Evolutionary conservation across 53 echinoderm and acorn worm species (phyloP).

Genomic region (Hippasteria phrygiana): DNA sequence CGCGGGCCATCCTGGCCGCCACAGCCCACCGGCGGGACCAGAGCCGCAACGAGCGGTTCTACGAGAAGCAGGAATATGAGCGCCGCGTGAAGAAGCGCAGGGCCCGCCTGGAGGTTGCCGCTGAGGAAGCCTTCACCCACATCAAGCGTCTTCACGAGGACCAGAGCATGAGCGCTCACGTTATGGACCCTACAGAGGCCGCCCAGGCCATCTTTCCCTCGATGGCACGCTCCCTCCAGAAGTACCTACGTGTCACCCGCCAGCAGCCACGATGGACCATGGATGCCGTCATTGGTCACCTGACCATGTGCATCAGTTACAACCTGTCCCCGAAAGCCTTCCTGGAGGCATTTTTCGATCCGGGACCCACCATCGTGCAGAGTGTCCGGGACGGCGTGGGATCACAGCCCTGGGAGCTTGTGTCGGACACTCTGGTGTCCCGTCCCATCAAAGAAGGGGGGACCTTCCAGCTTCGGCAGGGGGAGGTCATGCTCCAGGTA

Average conservation of each 20-base stretch:
- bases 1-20: constrained; percentile 95
- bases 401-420: constrained; percentile 90
- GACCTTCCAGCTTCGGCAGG: constrained; percentile 89
- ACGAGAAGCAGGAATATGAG: constrained; percentile 98
- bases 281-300: constrained; percentile 94
- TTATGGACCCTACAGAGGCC: constrained; percentile 96
- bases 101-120: constrained; percentile 83
- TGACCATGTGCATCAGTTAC: constrained; percentile 95
- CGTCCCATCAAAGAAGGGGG: constrained; percentile 87
- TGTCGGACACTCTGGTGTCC: constrained; percentile 88
- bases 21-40: constrained; percentile 87
- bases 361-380: constrained; percentile 85
- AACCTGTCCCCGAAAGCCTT: constrained; percentile 91
- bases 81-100: constrained; percentile 92
- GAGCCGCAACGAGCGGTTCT: constrained; percentile 94
- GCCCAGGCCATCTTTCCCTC: constrained; percentile 99
- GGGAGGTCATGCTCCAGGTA: constrained; percentile 87
- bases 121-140: constrained; percentile 97
- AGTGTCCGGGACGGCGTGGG: constrained; percentile 67
- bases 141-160: constrained; percentile 95
- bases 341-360: constrained; percentile 91
- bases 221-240: constrained; percentile 94
- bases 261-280: constrained; percentile 98
- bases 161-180: constrained; percentile 82
- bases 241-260: constrained; percentile 95